Evolutionary conservation across 2,113 vertebrate species (phyloP), one percentile per base, ranked within the genome.

Genomic region (Cyanoliseus patagonus): DNA sequence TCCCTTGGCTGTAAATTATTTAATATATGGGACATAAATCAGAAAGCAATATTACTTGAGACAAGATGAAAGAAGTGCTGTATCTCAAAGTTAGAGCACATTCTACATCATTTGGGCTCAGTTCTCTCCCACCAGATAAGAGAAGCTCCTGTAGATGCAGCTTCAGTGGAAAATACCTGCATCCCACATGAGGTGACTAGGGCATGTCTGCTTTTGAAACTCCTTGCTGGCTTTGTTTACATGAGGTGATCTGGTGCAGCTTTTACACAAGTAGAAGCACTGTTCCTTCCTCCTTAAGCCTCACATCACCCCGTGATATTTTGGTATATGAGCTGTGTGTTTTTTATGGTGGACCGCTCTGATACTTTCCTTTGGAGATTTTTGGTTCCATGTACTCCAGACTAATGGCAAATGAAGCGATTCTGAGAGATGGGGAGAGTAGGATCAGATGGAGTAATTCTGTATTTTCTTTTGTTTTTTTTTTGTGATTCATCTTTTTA

Each of bases 1-100:
- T 86, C 52, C 66, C 39, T 80, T 83, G 62, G 41, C 31, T 92
- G 23, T 96, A 97, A 97, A 97, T 96, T 93, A 96, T 97, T 97
- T 94, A 97, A 90, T 86, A 89, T 44, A 53, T 1, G 10, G 75
- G 42, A 79, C 78, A 92, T 82, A 96, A 92, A 96, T 95, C 94
- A 90, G 90, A 92, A 95, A 90, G 51, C 22, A 92, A 42, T 83
- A 23, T 72, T 88, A 64, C 35, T 53, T 72, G 46, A 85, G 90
- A 79, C 47, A 84, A 93, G 86, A 96, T 92, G 75, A 95, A 97
- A 97, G 81, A 75, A 88, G 61, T 63, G 30, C 14, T 70, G 12
- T 10, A 27, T 90, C 88, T 90, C 61, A 73, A n/a, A 90, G 49
- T 68, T 47, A 33, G 47, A 91, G 59, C 8, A 42, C 51, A 39